A percentile compares a stretch with the other conserved stretches of the same genome.
Conservation (phyloP, 2,797 vertebrate genomes). For the Allobates femoralis region DNA sequence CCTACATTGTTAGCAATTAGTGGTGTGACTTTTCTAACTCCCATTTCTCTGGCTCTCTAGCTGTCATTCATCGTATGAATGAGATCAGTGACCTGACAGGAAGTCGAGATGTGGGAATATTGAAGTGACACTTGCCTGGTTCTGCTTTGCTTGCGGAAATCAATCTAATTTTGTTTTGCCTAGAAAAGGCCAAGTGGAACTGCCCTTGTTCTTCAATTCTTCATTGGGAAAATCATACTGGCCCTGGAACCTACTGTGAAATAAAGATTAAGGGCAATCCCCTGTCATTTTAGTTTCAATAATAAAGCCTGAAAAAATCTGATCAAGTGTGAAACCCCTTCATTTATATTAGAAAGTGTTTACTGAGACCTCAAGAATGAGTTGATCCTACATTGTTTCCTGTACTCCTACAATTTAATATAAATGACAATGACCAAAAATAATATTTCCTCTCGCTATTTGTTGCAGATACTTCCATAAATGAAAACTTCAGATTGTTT, state of each 20-base stretch:
- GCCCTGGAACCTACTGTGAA: conserved; percentile 7
- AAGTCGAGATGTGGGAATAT: conserved; percentile 9
- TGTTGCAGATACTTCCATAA: conserved; percentile 76
- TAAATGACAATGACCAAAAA: neutral
- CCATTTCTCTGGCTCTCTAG: neutral
- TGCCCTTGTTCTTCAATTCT: conserved; percentile 16
- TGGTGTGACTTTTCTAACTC: neutral
- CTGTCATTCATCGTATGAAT: conserved; percentile 24
- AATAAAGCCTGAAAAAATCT: neutral
- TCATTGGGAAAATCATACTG: conserved; percentile 32
- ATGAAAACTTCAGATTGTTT: conserved; percentile 83
- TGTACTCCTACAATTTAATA: neutral
- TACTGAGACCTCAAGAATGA: neutral
- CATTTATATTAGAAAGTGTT: conserved; percentile 23
- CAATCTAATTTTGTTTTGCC: conserved; percentile 43
- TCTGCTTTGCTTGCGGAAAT: conserved; percentile 34
- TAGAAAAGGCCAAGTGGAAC: conserved; percentile 35
- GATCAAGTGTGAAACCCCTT: conserved; percentile 6
- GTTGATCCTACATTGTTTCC: neutral
- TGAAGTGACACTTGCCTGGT: conserved; percentile 44
- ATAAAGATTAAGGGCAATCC: conserved; percentile 21
- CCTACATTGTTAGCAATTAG: neutral
- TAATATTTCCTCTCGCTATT: conserved; percentile 28
- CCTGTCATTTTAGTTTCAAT: conserved; percentile 32
- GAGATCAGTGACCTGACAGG: conserved; percentile 15